A percentile compares a stretch with the other conserved stretches of the same genome.
Conservation (phyloP, 2,888 invertebrate species). For the Polydrusus cervinus region DNA sequence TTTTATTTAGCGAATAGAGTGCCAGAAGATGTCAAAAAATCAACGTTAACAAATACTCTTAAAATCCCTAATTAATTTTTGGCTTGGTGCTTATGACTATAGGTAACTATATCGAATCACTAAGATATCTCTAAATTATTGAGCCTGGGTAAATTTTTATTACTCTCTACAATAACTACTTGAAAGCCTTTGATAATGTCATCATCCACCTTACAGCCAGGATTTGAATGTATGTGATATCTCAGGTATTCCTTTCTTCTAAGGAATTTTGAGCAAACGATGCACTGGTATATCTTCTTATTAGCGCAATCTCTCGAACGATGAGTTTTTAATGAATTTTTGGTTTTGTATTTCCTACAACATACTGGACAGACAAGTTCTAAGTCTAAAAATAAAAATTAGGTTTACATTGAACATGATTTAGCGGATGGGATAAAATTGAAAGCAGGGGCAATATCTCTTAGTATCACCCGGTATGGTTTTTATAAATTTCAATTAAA, state of each 20-base stretch:
- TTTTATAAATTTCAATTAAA: too few relatives aligned
- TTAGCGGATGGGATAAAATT: background rate
- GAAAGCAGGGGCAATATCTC: too few relatives aligned
- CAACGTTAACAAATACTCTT: too few relatives aligned
- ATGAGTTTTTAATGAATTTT: slow-evolving; percentile 54
- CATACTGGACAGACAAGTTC: slow-evolving; percentile 48
- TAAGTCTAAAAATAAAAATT: slow-evolving; percentile 2
- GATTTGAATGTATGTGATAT: slow-evolving; percentile 16
- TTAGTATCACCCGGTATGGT: too few relatives aligned
- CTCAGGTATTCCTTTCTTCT: slow-evolving; percentile 24
- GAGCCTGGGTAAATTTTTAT: slow-evolving; percentile 11
- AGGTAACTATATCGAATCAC: background rate
- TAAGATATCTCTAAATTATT: background rate
- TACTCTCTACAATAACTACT: slow-evolving; percentile 6
- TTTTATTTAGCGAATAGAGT: too few relatives aligned
- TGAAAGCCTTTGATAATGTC: slow-evolving; percentile 24
- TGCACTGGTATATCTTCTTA: slow-evolving; percentile 34
- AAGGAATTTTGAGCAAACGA: slow-evolving; percentile 12
- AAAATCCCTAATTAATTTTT: too few relatives aligned
- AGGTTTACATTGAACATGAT: background rate
- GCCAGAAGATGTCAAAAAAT: too few relatives aligned
- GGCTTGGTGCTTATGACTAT: too few relatives aligned
- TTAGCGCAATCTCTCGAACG: slow-evolving; percentile 38
- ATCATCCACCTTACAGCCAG: slow-evolving; percentile 16
- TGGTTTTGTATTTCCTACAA: slow-evolving; percentile 50